Conservation (phyloP, 1,140 invertebrate genomes). For the Musca vetustissima region DNA sequence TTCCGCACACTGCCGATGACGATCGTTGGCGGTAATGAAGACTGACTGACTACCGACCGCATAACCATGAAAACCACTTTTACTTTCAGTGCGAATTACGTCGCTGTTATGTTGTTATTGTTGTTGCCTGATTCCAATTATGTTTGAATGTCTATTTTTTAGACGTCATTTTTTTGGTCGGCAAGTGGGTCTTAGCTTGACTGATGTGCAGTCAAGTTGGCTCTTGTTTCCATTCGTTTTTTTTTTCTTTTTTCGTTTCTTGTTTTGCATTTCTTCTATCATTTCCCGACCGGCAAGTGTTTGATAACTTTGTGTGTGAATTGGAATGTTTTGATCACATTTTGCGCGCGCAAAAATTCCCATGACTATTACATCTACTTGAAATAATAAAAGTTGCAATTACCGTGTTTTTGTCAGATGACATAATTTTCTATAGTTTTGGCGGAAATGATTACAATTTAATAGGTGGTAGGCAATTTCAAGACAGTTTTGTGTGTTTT, state of each 20-base stretch:
- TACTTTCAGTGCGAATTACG: conserved; percentile 47
- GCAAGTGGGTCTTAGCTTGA: neutral
- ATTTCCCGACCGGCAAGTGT: too few relatives aligned
- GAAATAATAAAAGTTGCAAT: neutral
- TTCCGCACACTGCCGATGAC: neutral
- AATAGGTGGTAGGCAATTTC: neutral
- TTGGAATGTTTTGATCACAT: neutral
- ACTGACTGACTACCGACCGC: too few relatives aligned
- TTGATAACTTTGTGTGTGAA: too few relatives aligned
- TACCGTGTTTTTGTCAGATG: neutral
- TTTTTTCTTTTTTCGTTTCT: neutral
- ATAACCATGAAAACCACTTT: conserved; percentile 45
- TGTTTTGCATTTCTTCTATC: too few relatives aligned
- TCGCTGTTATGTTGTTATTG: neutral
- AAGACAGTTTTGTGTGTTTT: too few relatives aligned
- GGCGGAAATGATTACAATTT: conserved; percentile 12
- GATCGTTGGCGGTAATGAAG: too few relatives aligned
- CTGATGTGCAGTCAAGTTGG: neutral
- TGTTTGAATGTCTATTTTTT: neutral
- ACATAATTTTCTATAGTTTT: conserved; percentile 6
- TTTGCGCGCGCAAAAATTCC: conserved; percentile 18
- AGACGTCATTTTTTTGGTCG: neutral
- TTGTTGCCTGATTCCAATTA: conserved; percentile 1
- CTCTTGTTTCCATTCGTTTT: neutral
- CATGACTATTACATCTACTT: neutral